A percentile compares a stretch with the other conserved stretches of the same genome.
Conservation (phyloP, 2,113 vertebrate genomes). For the Leptocoma aspasia region DNA sequence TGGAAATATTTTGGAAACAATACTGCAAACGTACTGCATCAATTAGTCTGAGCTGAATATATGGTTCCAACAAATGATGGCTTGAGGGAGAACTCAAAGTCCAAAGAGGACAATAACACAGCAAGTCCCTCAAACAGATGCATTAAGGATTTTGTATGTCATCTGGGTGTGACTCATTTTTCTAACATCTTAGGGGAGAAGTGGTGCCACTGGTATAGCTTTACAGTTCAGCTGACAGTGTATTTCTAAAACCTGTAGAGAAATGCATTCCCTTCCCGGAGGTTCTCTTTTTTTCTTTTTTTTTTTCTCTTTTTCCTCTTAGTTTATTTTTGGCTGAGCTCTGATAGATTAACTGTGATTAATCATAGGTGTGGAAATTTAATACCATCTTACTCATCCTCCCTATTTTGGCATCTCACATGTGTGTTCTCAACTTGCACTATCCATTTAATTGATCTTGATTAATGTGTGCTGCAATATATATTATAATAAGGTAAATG, state of each 20-base stretch:
- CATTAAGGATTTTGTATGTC: conserved; percentile 62
- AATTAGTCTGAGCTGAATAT: conserved; percentile 57
- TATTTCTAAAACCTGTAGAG: conserved; percentile 42
- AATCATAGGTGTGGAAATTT: conserved; percentile 44
- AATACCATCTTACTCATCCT: conserved; percentile 46
- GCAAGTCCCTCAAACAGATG: conserved; percentile 59
- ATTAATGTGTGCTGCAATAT: conserved; percentile 54
- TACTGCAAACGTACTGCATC: conserved; percentile 60
- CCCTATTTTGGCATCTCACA: conserved; percentile 1
- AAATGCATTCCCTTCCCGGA: conserved; percentile 1
- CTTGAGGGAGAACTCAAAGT: conserved; percentile 54
- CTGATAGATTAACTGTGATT: conserved; percentile 47
- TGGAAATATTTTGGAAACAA: conserved; percentile 65
- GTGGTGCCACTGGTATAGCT: conserved; percentile 25
- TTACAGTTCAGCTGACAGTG: conserved; percentile 32
- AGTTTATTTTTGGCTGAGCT: conserved; percentile 41
- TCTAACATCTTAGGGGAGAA: conserved; percentile 53
- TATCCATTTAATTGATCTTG: conserved; percentile 59
- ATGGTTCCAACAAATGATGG: conserved; percentile 63
- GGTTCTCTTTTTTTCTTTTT: background rate
- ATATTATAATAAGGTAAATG: conserved; percentile 59
- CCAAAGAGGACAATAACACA: conserved; percentile 65
- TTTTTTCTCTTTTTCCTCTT: background rate
- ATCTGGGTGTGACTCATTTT: conserved; percentile 64
- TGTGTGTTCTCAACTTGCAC: conserved; percentile 24